Evolutionary conservation across 2,888 invertebrate species (phyloP).

Genomic region (Arrhopalites spinosus): DNA sequence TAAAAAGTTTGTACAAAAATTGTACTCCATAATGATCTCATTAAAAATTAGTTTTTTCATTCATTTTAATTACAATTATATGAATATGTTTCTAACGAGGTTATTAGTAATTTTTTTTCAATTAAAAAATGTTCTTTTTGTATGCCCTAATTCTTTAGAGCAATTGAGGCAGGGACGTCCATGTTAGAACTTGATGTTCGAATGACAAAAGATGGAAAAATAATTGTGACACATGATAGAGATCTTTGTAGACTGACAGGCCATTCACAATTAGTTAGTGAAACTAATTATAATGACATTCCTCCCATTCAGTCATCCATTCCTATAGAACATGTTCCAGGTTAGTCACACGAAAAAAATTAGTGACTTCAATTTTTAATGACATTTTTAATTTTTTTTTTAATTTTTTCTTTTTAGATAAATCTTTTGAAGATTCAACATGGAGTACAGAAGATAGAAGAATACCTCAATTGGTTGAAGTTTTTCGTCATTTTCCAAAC

Average conservation of each 20-base stretch:
- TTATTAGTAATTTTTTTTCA: too few relatives aligned
- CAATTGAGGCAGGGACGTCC: constrained; percentile 65
- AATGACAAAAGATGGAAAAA: constrained; percentile 67
- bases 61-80: not conserved
- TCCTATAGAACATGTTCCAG: constrained; percentile 66
- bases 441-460: constrained; percentile 60
- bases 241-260: constrained; percentile 66
- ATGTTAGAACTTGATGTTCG: constrained; percentile 73
- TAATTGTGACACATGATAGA: constrained; percentile 70
- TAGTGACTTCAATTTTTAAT: constrained; percentile 1
- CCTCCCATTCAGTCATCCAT: constrained; percentile 63
- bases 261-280: constrained; percentile 62
- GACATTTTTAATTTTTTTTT: not conserved
- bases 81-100: too few relatives aligned
- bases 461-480: constrained; percentile 67
- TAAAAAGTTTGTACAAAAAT: constrained; percentile 60
- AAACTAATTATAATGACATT: constrained; percentile 66
- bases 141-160: constrained; percentile 60
- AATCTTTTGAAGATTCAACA: constrained; percentile 57
- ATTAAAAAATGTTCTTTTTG: not conserved
- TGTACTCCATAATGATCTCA: not conserved
- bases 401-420: constrained; percentile 51
- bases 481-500: constrained; percentile 66
- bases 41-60: not conserved
- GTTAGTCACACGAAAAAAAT: constrained; percentile 58